A percentile compares a stretch with the other conserved stretches of the same genome.
These are phyloP conservation scores for Amiota minor DNA, from an alignment of 2,888 invertebrate genomes.

Conservation along the genomic window DNA sequence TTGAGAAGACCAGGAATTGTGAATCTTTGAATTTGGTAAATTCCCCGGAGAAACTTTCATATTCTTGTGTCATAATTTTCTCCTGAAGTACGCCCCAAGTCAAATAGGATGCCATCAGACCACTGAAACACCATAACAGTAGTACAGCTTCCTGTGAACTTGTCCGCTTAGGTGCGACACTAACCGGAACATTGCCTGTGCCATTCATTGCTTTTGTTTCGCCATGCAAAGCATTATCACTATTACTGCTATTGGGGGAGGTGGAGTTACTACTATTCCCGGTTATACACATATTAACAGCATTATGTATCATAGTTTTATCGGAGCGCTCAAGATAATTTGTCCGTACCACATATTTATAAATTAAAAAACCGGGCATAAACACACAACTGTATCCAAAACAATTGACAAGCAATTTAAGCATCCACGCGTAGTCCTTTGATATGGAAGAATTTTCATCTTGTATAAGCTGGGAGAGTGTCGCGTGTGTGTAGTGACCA, in stretches of 20 bases:
- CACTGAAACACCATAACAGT: constrained; percentile 86
- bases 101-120: constrained; percentile 91
- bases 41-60: constrained; percentile 79
- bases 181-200: constrained; percentile 17
- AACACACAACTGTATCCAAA: constrained; percentile 92
- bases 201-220: constrained; percentile 55
- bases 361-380: constrained; percentile 87
- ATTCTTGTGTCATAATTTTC: constrained; percentile 95
- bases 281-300: constrained; percentile 70
- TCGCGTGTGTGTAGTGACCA: constrained; percentile 64
- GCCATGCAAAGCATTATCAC: constrained; percentile 69
- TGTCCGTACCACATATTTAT: constrained; percentile 84
- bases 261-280: constrained; percentile 66
- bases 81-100: constrained; percentile 98
- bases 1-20: constrained; percentile 96
- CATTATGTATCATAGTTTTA: constrained; percentile 63
- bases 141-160: constrained; percentile 77
- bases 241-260: constrained; percentile 54
- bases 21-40: constrained; percentile 88
- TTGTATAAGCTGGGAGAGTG: constrained; percentile 72
- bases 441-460: constrained; percentile 65
- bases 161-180: constrained; percentile 71
- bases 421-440: constrained; percentile 81
- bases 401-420: constrained; percentile 85
- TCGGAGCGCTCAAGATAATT: constrained; percentile 83